These are phyloP conservation scores for Oenanthe oenanthe DNA, from an alignment of 2,113 vertebrate genomes.

Conservation along the genomic window DNA sequence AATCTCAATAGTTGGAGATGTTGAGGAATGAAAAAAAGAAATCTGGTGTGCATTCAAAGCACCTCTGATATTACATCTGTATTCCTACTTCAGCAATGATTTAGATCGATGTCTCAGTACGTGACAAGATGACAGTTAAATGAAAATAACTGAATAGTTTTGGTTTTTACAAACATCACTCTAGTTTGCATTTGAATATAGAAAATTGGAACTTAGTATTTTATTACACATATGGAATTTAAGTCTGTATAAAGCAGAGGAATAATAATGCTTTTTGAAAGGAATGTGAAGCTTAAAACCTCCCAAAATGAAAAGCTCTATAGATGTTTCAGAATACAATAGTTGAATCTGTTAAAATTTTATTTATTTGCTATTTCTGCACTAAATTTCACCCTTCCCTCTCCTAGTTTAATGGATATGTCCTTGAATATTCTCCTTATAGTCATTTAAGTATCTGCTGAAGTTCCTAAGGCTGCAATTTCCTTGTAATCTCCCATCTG, in stretches of 20 bases:
- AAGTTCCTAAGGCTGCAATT: neutral
- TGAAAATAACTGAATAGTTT: neutral
- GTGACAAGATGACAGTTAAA: neutral
- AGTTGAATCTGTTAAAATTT: neutral
- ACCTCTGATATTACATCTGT: neutral
- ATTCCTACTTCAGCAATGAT: neutral
- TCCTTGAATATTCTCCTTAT: slow-evolving; percentile 1
- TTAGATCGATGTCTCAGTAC: neutral
- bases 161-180: neutral
- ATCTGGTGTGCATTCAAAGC: neutral
- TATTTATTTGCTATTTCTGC: neutral
- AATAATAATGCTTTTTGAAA: neutral
- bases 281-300: neutral
- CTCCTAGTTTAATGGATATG: neutral
- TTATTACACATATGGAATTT: neutral
- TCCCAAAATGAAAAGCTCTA: neutral
- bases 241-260: neutral
- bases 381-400: neutral
- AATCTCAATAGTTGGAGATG: neutral
- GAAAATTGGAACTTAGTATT: neutral
- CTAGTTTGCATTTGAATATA: neutral
- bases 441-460: neutral
- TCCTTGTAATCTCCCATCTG: neutral
- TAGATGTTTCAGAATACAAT: neutral
- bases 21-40: neutral